A percentile compares a stretch with the other conserved stretches of the same genome.
Evolutionary conservation across 2,797 vertebrate species (phyloP).

Genomic region (Phylloscopus collybita): DNA sequence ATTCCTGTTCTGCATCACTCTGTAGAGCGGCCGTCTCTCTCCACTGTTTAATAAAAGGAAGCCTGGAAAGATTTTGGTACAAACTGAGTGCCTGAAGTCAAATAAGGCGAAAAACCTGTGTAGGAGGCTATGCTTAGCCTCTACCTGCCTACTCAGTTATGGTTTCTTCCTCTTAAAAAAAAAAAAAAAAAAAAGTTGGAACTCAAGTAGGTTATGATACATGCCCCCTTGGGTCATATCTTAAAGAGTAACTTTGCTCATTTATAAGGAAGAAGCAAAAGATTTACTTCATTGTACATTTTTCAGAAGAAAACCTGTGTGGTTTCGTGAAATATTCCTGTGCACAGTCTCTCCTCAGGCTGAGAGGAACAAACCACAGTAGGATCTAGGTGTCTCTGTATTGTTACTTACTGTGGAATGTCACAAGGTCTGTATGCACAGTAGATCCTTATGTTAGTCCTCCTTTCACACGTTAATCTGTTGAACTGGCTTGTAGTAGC

Average conservation of each 20-base stretch:
- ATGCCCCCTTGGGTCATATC: background rate
- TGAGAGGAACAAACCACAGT: background rate
- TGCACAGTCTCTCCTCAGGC: background rate
- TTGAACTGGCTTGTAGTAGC: background rate
- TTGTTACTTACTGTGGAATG: background rate
- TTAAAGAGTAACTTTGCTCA: background rate
- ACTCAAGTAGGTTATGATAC: background rate
- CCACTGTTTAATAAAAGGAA: background rate
- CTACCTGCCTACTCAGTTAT: background rate
- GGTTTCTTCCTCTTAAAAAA: background rate
- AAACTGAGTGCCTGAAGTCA: background rate
- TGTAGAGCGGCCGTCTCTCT: rapidly evolving
- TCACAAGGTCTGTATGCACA: background rate
- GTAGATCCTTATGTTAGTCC: background rate
- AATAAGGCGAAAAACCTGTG: background rate
- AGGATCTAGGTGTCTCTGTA: background rate
- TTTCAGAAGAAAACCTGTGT: background rate
- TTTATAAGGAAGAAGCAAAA: background rate
- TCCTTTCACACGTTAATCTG: background rate
- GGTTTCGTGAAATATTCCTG: background rate
- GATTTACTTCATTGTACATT: background rate
- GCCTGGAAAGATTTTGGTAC: background rate
- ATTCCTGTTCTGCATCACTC: background rate
- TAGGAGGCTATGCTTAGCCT: background rate
- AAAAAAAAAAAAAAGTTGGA: background rate